Percentiles rank a stretch among this genome's conserved stretches.
These are phyloP conservation scores for Drosophila sturtevanti DNA, from an alignment of 1,140 invertebrate genomes.

Conservation along the genomic window DNA sequence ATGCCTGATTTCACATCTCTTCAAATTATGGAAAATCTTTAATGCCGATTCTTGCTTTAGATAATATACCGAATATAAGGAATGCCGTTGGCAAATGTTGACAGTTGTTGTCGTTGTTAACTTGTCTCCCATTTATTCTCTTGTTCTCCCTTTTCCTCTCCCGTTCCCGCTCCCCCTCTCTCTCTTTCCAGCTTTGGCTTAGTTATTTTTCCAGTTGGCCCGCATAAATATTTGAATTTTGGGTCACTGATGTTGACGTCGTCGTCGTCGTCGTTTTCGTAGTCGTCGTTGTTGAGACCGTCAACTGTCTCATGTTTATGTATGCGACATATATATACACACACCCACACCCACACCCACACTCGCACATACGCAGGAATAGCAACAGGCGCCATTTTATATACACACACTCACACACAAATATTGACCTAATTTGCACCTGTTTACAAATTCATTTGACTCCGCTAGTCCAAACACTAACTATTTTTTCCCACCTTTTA, in stretches of 20 bases:
- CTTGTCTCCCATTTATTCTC: too few species aligned
- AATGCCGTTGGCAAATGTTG: not conserved
- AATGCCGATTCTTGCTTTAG: not conserved
- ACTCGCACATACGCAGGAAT: not conserved
- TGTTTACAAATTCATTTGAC: constrained; percentile 77
- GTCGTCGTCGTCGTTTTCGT: constrained; percentile 21
- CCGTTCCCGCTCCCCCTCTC: not conserved
- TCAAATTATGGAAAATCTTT: constrained; percentile 2
- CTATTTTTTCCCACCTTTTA: not conserved
- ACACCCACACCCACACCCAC: constrained; percentile 4
- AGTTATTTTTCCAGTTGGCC: constrained; percentile 44
- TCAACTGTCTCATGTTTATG: constrained; percentile 64
- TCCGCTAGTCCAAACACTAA: constrained; percentile 28
- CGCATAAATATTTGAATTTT: constrained; percentile 78
- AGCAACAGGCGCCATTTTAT: constrained; percentile 15
- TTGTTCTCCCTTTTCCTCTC: not conserved
- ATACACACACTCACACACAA: constrained; percentile 28
- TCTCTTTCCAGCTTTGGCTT: constrained; percentile 1
- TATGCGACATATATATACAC: constrained; percentile 45
- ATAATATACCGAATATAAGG: not conserved
- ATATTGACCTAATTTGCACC: constrained; percentile 78
- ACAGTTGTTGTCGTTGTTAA: not conserved
- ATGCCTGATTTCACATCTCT: too few species aligned
- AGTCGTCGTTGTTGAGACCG: constrained; percentile 11
- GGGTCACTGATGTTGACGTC: constrained; percentile 67